Conservation (phyloP, 2,797 vertebrate species). For the Otolemur crassicaudatus region DNA sequence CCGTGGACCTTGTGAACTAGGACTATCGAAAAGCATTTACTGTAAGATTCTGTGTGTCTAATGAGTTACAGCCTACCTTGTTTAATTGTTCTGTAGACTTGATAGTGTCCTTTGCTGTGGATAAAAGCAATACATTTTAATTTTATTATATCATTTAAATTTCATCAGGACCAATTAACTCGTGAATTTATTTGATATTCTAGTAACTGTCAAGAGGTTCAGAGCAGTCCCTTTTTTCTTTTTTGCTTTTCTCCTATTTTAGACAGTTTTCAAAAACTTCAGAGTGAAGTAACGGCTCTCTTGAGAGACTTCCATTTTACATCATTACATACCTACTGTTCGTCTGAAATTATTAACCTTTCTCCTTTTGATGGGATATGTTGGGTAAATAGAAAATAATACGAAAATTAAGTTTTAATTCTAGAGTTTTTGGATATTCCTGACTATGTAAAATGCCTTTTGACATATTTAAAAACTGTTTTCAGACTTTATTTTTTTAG, state of each 20-base stretch:
- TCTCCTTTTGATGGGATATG: background rate
- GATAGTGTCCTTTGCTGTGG: background rate
- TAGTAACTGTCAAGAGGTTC: background rate
- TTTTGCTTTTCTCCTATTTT: background rate
- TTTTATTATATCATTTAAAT: slow-evolving; percentile 23
- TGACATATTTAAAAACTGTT: background rate
- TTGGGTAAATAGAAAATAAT: background rate
- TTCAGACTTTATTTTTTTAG: background rate
- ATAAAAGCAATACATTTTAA: background rate
- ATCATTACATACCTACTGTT: background rate
- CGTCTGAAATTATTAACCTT: slow-evolving; percentile 6
- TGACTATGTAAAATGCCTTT: background rate
- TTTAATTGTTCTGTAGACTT: background rate
- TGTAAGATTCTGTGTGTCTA: background rate
- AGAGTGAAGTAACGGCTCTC: background rate
- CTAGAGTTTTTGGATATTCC: background rate
- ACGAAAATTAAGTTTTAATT: slow-evolving; percentile 33
- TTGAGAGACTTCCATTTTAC: background rate
- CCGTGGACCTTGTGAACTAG: background rate
- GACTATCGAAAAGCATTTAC: background rate
- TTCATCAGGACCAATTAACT: slow-evolving; percentile 8
- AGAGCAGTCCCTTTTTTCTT: background rate
- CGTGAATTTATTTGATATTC: slow-evolving; percentile 32
- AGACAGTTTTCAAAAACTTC: background rate
- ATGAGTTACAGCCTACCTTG: background rate